Percentiles rank a stretch among this genome's conserved stretches.
Evolutionary conservation across 2,113 vertebrate species (phyloP).

Genomic region (Guaruba guarouba): DNA sequence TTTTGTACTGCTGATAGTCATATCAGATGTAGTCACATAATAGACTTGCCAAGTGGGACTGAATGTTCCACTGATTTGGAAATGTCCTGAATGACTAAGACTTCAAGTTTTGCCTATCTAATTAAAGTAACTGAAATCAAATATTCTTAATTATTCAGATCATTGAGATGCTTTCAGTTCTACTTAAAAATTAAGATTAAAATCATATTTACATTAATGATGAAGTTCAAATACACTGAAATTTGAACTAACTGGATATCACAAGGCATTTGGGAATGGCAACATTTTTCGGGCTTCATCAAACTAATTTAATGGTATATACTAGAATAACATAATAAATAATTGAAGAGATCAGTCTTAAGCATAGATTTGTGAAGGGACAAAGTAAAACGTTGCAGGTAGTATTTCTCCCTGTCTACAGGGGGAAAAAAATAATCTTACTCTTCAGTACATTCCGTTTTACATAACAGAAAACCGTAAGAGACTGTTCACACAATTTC

Average conservation of each 20-base stretch:
- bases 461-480: not conserved
- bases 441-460: not conserved
- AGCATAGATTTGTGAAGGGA: not conserved
- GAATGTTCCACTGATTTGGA: slow-evolving; percentile 3
- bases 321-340: not conserved
- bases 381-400: not conserved
- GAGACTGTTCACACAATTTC: not conserved
- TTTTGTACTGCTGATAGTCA: not conserved
- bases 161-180: not conserved
- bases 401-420: not conserved
- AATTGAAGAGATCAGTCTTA: not conserved
- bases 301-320: not conserved
- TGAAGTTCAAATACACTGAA: not conserved
- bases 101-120: not conserved
- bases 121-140: slow-evolving; percentile 34
- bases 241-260: not conserved
- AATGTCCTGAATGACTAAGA: not conserved
- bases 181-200: not conserved
- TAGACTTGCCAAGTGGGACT: not conserved
- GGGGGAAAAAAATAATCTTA: too few relatives aligned
- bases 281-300: not conserved
- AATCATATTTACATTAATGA: not conserved
- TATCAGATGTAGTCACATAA: not conserved
- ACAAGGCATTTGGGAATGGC: not conserved
- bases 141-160: not conserved